phyloP scores from a whole-genome alignment of 92 coral and sea anemone genomes.

The Desmophyllum pertusum region DNA sequence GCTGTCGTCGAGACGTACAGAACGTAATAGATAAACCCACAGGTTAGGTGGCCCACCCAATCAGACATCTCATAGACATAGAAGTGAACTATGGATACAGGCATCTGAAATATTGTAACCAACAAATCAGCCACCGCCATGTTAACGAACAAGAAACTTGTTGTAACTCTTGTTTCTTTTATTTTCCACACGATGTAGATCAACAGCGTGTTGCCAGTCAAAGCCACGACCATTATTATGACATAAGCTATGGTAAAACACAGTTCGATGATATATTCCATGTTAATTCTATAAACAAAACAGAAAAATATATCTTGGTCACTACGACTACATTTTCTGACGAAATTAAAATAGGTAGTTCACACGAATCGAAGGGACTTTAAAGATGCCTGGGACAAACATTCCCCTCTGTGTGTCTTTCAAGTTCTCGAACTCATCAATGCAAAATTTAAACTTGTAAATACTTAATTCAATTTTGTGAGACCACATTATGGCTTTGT shows the following conservation, averaged over 20 bases:
- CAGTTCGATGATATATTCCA: background rate
- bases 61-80: constrained; percentile 38
- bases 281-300: background rate
- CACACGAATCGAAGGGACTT: no score
- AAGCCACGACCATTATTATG: background rate
- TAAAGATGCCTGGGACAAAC: no score
- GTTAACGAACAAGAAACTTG: constrained; percentile 65
- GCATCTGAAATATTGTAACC: constrained; percentile 61
- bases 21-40: constrained; percentile 11
- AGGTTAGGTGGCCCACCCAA: background rate
- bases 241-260: background rate
- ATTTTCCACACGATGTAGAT: constrained; percentile 62
- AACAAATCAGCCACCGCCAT: constrained; percentile 73
- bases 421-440: no score
- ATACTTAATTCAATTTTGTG: no score
- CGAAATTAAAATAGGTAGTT: no score
- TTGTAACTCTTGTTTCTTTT: constrained; percentile 50
- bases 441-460: no score
- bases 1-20: constrained; percentile 44
- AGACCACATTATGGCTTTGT: no score
- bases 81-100: constrained; percentile 34
- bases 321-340: background rate
- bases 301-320: background rate
- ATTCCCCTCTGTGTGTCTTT: no score
- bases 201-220: constrained; percentile 56